These are phyloP conservation scores for Larimichthys crocea DNA, from an alignment of 2,113 vertebrate species.

Conservation along the genomic window DNA sequence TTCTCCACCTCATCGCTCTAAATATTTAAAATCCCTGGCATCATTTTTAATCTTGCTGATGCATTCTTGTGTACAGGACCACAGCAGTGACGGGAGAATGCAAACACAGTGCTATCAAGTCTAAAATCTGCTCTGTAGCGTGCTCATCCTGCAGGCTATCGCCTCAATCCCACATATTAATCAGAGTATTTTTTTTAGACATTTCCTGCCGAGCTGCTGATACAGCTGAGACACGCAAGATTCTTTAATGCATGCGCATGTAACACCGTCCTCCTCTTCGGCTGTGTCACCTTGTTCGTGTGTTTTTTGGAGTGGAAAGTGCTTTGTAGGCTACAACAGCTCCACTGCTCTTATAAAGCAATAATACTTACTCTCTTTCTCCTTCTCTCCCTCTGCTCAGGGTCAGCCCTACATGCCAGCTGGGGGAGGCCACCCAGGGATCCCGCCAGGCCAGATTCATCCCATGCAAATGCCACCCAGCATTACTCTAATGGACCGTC, in stretches of 20 bases:
- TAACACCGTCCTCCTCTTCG: neutral
- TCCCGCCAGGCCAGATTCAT: conserved; percentile 82
- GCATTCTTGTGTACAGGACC: neutral
- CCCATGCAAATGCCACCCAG: conserved; percentile 90
- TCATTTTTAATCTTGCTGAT: neutral
- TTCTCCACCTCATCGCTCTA: neutral
- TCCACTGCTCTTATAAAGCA: neutral
- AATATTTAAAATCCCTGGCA: neutral
- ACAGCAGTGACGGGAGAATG: neutral
- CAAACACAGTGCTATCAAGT: neutral
- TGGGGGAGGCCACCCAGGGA: conserved; percentile 76
- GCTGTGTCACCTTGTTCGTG: conserved; percentile 16
- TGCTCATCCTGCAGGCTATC: neutral
- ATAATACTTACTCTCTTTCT: neutral
- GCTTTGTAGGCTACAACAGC: conserved; percentile 17
- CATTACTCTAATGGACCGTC: conserved; percentile 90
- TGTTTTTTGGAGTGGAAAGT: conserved; percentile 13
- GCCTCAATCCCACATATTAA: conserved; percentile 1
- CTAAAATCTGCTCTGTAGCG: neutral
- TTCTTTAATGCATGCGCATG: neutral
- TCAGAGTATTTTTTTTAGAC: neutral
- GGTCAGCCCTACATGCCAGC: conserved; percentile 84
- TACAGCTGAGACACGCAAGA: neutral
- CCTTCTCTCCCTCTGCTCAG: conserved; percentile 55
- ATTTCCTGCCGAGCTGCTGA: conserved; percentile 6